These are phyloP conservation scores for Drosophila kuntzei DNA, from an alignment of 2,888 invertebrate genomes.

Conservation along the genomic window DNA sequence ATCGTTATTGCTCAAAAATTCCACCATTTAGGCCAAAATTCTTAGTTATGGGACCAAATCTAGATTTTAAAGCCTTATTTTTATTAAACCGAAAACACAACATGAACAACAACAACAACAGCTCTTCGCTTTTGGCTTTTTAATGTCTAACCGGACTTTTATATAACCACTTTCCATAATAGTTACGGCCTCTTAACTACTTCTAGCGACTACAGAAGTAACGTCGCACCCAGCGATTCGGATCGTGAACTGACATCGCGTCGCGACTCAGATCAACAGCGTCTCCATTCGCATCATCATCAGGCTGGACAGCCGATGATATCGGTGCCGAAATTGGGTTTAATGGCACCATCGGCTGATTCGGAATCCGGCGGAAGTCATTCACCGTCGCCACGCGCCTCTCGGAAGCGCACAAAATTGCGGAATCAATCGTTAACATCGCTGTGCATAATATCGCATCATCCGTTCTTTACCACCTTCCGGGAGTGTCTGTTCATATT, in stretches of 20 bases:
- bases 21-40: too few relatives aligned
- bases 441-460: constrained; percentile 98
- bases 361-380: constrained; percentile 95
- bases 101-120: background rate
- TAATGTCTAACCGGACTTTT: constrained; percentile 26
- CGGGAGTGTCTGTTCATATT: constrained; percentile 98
- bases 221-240: constrained; percentile 95
- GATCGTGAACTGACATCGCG: constrained; percentile 93
- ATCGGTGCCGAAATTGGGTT: constrained; percentile 88
- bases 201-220: constrained; percentile 96
- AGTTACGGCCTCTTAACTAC: constrained; percentile 86
- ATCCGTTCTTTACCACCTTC: constrained; percentile 99
- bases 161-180: constrained; percentile 82
- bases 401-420: constrained; percentile 92
- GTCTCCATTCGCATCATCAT: constrained; percentile 75
- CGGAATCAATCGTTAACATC: constrained; percentile 98
- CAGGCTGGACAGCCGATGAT: constrained; percentile 29
- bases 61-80: too few relatives aligned
- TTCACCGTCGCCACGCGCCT: constrained; percentile 93
- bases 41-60: too few relatives aligned
- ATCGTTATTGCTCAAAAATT: too few relatives aligned
- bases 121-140: constrained; percentile 38
- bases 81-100: too few relatives aligned
- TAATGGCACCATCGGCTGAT: constrained; percentile 89
- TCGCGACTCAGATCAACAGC: constrained; percentile 88